Evolutionary conservation across 2,113 vertebrate species (phyloP).

Genomic region (Poeciliopsis occidentalis): DNA sequence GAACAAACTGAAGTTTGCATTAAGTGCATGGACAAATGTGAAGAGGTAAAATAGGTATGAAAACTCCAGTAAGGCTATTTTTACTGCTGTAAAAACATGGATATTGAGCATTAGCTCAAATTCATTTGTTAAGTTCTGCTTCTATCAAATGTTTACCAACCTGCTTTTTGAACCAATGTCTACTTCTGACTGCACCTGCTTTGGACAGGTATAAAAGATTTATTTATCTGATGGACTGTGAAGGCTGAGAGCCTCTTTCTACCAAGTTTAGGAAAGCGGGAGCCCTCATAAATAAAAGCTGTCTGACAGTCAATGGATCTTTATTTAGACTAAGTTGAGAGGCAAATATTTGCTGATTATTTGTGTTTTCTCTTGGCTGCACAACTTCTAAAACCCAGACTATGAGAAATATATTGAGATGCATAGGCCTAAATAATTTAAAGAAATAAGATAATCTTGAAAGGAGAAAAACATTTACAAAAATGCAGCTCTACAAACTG

Average conservation of each 20-base stretch:
- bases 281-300: conserved; percentile 56
- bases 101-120: neutral
- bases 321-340: conserved; percentile 34
- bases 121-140: neutral
- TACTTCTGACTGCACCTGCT: conserved; percentile 9
- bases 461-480: conserved; percentile 29
- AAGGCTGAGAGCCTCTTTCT: conserved; percentile 38
- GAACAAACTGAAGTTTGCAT: neutral
- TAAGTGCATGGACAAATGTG: neutral
- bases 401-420: conserved; percentile 26
- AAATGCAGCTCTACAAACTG: conserved; percentile 14
- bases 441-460: conserved; percentile 49
- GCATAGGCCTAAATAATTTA: conserved; percentile 9
- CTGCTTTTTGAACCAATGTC: neutral
- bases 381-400: conserved; percentile 8
- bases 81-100: neutral
- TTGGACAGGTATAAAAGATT: conserved; percentile 48
- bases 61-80: neutral
- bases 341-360: conserved; percentile 10
- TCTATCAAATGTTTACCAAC: neutral
- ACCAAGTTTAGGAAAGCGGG: conserved; percentile 30
- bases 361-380: conserved; percentile 20
- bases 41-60: neutral
- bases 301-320: conserved; percentile 42
- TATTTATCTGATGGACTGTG: conserved; percentile 30